Evolutionary conservation across 1,140 invertebrate genomes (phyloP).

Genomic region (Odontomachus brunneus): DNA sequence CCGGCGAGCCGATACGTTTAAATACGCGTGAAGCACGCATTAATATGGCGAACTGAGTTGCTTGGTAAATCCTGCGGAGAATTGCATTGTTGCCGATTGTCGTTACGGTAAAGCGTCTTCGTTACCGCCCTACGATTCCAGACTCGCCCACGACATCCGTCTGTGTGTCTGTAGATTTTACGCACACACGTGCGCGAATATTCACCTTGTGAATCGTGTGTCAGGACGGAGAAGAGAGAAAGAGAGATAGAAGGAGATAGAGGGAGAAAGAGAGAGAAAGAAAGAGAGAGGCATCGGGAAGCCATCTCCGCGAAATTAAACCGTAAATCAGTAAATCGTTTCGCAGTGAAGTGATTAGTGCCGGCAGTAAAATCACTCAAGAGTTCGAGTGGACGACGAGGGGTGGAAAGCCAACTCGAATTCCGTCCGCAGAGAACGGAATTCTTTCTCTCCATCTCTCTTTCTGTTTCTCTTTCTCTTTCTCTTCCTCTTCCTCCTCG

Average conservation of each 20-base stretch:
- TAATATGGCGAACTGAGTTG: not conserved
- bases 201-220: not conserved
- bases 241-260: too few relatives aligned
- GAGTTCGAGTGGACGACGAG: constrained; percentile 29
- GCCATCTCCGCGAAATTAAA: constrained; percentile 71
- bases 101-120: constrained; percentile 37
- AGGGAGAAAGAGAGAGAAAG: too few relatives aligned
- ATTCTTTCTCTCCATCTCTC: not conserved
- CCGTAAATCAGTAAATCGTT: constrained; percentile 74
- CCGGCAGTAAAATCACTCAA: constrained; percentile 65
- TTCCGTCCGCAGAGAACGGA: constrained; percentile 36
- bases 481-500: not conserved
- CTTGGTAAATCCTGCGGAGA: not conserved
- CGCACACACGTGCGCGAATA: not conserved
- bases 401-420: constrained; percentile 34
- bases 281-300: constrained; percentile 47
- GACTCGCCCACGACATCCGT: constrained; percentile 6
- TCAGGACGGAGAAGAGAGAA: not conserved
- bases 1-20: not conserved
- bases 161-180: constrained; percentile 5
- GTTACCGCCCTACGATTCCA: constrained; percentile 25
- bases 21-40: not conserved
- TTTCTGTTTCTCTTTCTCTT: not conserved
- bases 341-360: constrained; percentile 71
- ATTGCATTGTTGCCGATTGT: constrained; percentile 49